Percentiles rank a stretch among this genome's conserved stretches.
These are phyloP conservation scores for Idaea straminata DNA, from an alignment of 2,888 invertebrate genomes.

Conservation along the genomic window DNA sequence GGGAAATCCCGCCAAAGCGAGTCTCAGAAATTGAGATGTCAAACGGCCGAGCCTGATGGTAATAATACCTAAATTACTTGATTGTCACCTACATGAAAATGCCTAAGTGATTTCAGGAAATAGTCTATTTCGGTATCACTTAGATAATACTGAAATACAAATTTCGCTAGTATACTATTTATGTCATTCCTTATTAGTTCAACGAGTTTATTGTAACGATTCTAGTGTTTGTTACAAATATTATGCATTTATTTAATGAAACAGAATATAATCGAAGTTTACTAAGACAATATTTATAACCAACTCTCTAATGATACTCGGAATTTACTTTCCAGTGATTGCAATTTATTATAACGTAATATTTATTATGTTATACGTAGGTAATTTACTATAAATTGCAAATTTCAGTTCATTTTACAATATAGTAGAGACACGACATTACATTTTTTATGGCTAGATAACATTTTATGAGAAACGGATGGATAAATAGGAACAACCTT, in stretches of 20 bases:
- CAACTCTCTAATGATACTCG: neutral
- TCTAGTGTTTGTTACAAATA: too few relatives aligned
- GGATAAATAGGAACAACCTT: slow-evolving; percentile 18
- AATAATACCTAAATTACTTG: neutral
- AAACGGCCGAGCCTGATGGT: neutral
- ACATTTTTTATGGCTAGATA: slow-evolving; percentile 18
- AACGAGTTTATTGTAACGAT: too few relatives aligned
- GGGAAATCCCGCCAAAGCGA: neutral
- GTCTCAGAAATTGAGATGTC: neutral
- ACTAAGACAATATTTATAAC: neutral
- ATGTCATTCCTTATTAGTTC: too few relatives aligned
- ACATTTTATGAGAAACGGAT: slow-evolving; percentile 23
- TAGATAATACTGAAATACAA: neutral
- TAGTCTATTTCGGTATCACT: neutral
- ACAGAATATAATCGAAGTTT: neutral
- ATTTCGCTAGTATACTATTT: neutral
- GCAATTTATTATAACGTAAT: neutral
- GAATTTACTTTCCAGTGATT: neutral
- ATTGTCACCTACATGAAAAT: neutral
- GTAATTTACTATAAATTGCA: neutral
- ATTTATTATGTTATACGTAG: neutral
- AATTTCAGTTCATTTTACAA: neutral
- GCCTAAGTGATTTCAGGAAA: neutral
- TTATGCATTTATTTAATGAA: too few relatives aligned
- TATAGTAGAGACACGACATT: slow-evolving; percentile 7